Evolutionary conservation across 2,797 vertebrate species (phyloP).

Genomic region (Squalus acanthias): DNA sequence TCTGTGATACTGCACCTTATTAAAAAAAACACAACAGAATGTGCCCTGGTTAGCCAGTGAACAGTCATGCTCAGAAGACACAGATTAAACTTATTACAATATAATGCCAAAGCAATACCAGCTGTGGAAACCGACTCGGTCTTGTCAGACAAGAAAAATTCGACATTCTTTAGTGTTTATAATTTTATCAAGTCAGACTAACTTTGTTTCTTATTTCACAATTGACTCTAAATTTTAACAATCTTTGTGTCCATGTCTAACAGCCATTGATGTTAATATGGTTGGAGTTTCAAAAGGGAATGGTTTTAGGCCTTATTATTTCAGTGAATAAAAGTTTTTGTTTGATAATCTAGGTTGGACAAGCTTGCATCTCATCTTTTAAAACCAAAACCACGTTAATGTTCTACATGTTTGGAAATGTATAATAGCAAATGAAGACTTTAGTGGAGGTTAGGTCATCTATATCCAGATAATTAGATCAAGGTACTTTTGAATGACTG

Average conservation of each 20-base stretch:
- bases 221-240: background rate
- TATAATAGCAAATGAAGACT: background rate
- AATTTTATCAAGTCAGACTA: background rate
- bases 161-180: background rate
- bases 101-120: conserved; percentile 14
- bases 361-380: background rate
- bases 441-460: background rate
- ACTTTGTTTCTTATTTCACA: background rate
- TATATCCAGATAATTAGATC: background rate
- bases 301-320: background rate
- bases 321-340: background rate
- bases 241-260: background rate
- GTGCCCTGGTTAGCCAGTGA: background rate
- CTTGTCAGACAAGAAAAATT: background rate
- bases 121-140: background rate
- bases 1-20: background rate
- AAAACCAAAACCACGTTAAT: background rate
- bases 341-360: background rate
- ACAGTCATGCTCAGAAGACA: background rate
- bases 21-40: background rate
- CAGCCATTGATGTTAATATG: background rate
- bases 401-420: background rate
- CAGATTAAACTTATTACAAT: background rate
- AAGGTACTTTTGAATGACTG: background rate
- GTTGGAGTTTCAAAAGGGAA: background rate